phyloP scores from a whole-genome alignment of 2,888 invertebrate species.

The Ligdia adustata region DNA sequence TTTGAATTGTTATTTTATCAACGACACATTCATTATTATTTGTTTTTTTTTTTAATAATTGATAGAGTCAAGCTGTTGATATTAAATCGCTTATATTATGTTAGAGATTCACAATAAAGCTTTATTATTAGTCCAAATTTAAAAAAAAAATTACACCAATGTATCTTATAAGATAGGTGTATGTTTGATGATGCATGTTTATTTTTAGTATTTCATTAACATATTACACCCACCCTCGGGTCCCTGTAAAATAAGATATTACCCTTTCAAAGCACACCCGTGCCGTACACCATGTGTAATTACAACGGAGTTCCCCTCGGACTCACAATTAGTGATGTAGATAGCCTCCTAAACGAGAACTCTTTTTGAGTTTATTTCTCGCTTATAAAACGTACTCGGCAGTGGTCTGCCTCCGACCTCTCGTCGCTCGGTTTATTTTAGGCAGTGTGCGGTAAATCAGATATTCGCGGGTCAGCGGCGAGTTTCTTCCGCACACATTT shows the following conservation, averaged over 20 bases:
- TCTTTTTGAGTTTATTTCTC: constrained; percentile 1
- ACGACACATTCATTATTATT: too few relatives aligned
- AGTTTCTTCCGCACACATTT: constrained; percentile 27
- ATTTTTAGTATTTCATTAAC: too few relatives aligned
- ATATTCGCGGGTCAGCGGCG: constrained; percentile 22
- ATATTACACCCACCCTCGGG: too few relatives aligned
- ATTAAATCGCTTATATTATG: too few relatives aligned
- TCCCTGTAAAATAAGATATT: background rate
- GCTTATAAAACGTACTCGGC: constrained; percentile 2
- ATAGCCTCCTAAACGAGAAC: constrained; percentile 1
- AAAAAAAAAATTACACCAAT: too few relatives aligned
- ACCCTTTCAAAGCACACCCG: background rate
- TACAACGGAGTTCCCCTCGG: background rate
- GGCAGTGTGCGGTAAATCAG: constrained; percentile 17
- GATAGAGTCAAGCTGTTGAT: too few relatives aligned
- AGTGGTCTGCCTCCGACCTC: constrained; percentile 6
- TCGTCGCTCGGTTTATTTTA: constrained; percentile 7
- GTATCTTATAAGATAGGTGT: too few relatives aligned
- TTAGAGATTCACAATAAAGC: too few relatives aligned
- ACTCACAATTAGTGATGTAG: constrained; percentile 11
- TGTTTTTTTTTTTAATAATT: too few relatives aligned
- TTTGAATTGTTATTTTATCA: too few relatives aligned
- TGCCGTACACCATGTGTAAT: constrained; percentile 6
- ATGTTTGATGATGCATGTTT: too few relatives aligned
- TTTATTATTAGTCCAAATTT: too few relatives aligned